Base-by-base conservation (phyloP, 2,113 vertebrate species). In the Hyaena hyaena region DNA sequence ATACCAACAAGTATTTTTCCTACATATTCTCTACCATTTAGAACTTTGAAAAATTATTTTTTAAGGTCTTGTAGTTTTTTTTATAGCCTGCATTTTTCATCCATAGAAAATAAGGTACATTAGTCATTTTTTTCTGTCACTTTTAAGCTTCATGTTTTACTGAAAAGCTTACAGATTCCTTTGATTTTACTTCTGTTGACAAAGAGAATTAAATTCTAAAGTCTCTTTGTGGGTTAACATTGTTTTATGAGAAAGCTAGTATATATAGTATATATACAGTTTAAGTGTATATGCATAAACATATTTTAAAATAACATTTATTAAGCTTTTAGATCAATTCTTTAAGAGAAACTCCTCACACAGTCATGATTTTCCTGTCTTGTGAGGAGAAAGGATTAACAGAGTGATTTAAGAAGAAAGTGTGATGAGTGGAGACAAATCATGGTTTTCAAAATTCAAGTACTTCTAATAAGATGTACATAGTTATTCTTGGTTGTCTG, bases 1-100 rank as follows among this genome's bases (percentile, higher is more conserved):
- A 10, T 15, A 92, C 48, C n/a, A 76, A 86, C 10, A 58, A 91
- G 2, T 81, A 35, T 96, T 94, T 96, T 85, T 19, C n/a, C 2
- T 96, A 12, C 9, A 65, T 35, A 58, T 84, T 71, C 26, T 88
- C 45, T 93, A 26, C 63, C 4, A n/a, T 79, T 96, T 90, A 77
- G 17, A 82, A 81, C 31, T 94, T 95, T 87, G 69, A 94, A 94
- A 90, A 96, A 82, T 88, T 77, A 85, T 50, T 92, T 86, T 55
- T 76, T 96, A 69, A 87, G 28, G 14, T 43, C 26, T 19, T 73
- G 89, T 9, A 92, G 55, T 89, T 63, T 82, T 63, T 82, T 63
- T 85, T 90, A 50, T 33, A 96, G 83, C 63, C 23, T 95, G 14
- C 4, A 28, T 83, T 96, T 95, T 97, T 95, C 14, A 95, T 74